A percentile compares a stretch with the other conserved stretches of the same genome.
Evolutionary conservation across 2,888 invertebrate species (phyloP).

Genomic region (Bimastos eiseni): DNA sequence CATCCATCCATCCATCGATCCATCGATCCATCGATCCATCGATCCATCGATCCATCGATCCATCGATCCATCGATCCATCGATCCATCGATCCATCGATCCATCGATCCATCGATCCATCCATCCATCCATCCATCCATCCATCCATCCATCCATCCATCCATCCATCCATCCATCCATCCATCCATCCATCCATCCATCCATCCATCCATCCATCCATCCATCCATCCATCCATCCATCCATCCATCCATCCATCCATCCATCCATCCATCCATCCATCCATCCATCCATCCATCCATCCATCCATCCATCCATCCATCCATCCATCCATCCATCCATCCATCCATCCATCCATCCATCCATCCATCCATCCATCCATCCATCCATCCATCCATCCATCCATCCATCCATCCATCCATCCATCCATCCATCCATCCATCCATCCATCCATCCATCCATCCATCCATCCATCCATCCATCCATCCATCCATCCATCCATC

Average conservation of each 20-base stretch:
- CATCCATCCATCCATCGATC: no score
- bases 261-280: no score
- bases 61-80: no score
- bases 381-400: neutral
- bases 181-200: no score
- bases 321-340: neutral
- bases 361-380: neutral
- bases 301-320: neutral
- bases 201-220: no score
- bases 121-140: neutral
- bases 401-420: neutral
- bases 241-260: no score
- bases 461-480: neutral
- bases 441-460: neutral
- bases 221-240: neutral
- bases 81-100: neutral
- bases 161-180: neutral
- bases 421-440: neutral
- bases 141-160: neutral
- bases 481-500: neutral
- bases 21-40: no score
- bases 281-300: no score
- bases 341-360: neutral
- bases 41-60: no score
- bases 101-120: neutral